These are phyloP conservation scores for Butorides virescens DNA, from an alignment of 2,113 vertebrate genomes.

Conservation along the genomic window DNA sequence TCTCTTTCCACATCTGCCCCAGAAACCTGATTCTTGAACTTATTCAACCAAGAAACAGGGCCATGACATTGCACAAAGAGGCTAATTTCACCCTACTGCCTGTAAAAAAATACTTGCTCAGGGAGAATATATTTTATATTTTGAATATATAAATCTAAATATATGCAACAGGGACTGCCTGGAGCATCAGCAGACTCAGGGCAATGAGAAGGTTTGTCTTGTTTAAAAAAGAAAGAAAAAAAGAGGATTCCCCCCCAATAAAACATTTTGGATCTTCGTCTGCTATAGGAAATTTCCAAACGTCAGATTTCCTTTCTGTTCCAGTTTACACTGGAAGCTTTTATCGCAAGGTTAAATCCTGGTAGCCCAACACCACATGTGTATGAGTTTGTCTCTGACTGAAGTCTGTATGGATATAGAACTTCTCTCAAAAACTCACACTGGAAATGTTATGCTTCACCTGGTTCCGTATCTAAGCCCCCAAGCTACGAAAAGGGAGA, in stretches of 20 bases:
- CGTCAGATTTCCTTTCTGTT: not conserved
- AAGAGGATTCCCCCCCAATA: not conserved
- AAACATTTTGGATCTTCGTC: not conserved
- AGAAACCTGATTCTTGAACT: slow-evolving; percentile 61
- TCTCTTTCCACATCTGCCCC: not conserved
- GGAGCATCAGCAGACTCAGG: not conserved
- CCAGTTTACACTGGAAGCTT: not conserved
- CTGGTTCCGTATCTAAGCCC: not conserved
- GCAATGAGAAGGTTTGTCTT: not conserved
- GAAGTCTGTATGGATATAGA: not conserved
- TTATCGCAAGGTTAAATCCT: not conserved
- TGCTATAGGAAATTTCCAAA: not conserved
- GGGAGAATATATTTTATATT: not conserved
- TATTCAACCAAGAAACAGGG: slow-evolving; percentile 34
- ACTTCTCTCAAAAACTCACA: not conserved
- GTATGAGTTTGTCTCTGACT: not conserved
- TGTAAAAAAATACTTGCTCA: not conserved
- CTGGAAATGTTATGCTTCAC: not conserved
- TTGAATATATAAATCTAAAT: slow-evolving; percentile 11
- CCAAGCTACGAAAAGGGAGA: not conserved
- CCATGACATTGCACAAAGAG: slow-evolving; percentile 53
- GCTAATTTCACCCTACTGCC: not conserved
- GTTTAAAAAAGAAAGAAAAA: not conserved
- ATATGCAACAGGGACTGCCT: not conserved
- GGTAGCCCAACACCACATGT: not conserved